These are phyloP conservation scores for Molanna angustata DNA, from an alignment of 2,888 invertebrate genomes.

Conservation along the genomic window DNA sequence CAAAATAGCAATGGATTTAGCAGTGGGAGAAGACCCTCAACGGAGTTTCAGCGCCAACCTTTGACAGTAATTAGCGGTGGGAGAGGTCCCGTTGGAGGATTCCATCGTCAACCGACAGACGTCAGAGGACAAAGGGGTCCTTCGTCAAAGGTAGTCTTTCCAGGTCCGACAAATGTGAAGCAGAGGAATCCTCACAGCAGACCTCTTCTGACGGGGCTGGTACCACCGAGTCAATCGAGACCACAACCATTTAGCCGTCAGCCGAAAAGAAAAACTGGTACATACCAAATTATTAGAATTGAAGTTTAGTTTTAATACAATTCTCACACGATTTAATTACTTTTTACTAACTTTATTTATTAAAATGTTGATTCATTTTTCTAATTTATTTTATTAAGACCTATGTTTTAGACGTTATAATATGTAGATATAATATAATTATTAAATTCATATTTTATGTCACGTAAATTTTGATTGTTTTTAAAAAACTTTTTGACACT, in stretches of 20 bases:
- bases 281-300: constrained; percentile 26
- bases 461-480: too few species aligned
- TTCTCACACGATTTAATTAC: too few species aligned
- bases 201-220: not conserved
- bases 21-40: constrained; percentile 13
- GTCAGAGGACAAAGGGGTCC: constrained; percentile 10
- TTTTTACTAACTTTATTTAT: not conserved
- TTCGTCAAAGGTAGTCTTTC: constrained; percentile 21
- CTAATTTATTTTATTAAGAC: too few species aligned
- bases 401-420: too few species aligned
- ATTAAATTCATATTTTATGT: too few species aligned
- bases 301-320: constrained; percentile 24
- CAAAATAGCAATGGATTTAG: constrained; percentile 18
- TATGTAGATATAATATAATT: too few species aligned
- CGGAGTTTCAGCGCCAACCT: not conserved
- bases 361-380: not conserved
- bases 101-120: not conserved
- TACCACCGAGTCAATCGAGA: constrained; percentile 8
- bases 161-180: constrained; percentile 22
- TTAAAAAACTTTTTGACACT: too few species aligned
- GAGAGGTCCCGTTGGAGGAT: constrained; percentile 2
- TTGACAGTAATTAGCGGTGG: not conserved
- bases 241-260: constrained; percentile 16
- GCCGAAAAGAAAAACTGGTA: constrained; percentile 17
- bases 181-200: constrained; percentile 16